These are phyloP conservation scores for Poeciliopsis paucimaculata DNA, from an alignment of 2,797 vertebrate species.

Conservation along the genomic window DNA sequence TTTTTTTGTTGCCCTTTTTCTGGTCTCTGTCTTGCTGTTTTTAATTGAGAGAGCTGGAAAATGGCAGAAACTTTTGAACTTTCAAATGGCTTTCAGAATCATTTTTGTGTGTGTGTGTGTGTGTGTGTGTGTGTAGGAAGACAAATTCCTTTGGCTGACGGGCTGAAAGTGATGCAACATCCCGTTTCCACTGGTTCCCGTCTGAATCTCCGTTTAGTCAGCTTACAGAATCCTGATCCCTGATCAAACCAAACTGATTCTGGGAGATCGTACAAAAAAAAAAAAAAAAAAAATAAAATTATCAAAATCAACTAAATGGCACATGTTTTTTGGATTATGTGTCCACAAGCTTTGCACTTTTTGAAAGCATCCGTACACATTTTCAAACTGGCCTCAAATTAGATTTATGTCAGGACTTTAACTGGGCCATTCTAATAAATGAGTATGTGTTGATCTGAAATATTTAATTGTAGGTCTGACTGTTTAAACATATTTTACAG, in stretches of 20 bases:
- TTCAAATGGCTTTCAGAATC: constrained; percentile 39
- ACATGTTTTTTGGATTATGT: not conserved
- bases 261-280: not conserved
- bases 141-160: not conserved
- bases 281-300: too few relatives aligned
- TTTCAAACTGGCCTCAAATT: not conserved
- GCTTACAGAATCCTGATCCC: not conserved
- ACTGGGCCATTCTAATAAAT: not conserved
- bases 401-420: not conserved
- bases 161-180: constrained; percentile 1
- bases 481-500: not conserved
- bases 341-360: not conserved
- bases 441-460: not conserved
- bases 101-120: constrained; percentile 1
- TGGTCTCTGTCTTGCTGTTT: constrained; percentile 8
- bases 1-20: constrained; percentile 25
- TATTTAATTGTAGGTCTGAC: not conserved
- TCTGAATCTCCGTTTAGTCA: not conserved
- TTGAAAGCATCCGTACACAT: not conserved
- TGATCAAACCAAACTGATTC: not conserved
- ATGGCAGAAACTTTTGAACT: constrained; percentile 8
- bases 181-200: not conserved
- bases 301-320: not conserved
- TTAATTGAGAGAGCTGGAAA: constrained; percentile 18
- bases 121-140: not conserved